Base-by-base conservation (phyloP, 2,888 invertebrate species). In the Chaitophorus viminalis region DNA sequence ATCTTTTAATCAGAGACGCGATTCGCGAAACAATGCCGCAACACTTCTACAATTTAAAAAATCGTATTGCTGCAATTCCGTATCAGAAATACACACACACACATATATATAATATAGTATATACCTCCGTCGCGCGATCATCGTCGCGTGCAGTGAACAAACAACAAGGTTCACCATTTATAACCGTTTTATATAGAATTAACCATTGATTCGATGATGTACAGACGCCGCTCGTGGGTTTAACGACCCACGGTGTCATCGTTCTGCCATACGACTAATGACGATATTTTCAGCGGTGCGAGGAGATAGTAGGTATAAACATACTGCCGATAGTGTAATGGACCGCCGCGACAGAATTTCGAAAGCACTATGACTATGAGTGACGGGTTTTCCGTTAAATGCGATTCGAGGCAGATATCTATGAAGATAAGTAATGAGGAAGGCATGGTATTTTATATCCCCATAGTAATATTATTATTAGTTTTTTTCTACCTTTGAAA, bases 181-280 rank as follows among this genome's bases (percentile, higher is more conserved):
- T 25, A 25, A 60, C 25, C 5, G 25, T 60, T 68, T 68, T 68
- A 68, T 68, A 60, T 25, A 29, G 68, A 68, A 68, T 29, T 60
- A 68, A 68, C 29, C 68, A n/a, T 6, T 65, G 25, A n/a, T 70
- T 70, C 70, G 29, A 17, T 29, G 70, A 70, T 31, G 70, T 25
- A 70, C 46, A n/a, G 21, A 46, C 72, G 52, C 31, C 70, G 72
- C 33, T 25, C 39, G n/a, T 39, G 68, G 29, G 82, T 82, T 70
- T 82, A 72, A 82, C 82, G 82, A 82, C 72, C 82, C 72, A 36
- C 29, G 39, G 65, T 52, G 68, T 39, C 36, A 54, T n/a, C 81
- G 74, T 60, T 79, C 79, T 54, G 79, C 31, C 60, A n/a, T 60
- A 36, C 79, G 79, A 25, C 79, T 79, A 79, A 78, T 78, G 78